Evolutionary conservation across 2,797 vertebrate species (phyloP).

Genomic region (Rhinoraja longicauda): DNA sequence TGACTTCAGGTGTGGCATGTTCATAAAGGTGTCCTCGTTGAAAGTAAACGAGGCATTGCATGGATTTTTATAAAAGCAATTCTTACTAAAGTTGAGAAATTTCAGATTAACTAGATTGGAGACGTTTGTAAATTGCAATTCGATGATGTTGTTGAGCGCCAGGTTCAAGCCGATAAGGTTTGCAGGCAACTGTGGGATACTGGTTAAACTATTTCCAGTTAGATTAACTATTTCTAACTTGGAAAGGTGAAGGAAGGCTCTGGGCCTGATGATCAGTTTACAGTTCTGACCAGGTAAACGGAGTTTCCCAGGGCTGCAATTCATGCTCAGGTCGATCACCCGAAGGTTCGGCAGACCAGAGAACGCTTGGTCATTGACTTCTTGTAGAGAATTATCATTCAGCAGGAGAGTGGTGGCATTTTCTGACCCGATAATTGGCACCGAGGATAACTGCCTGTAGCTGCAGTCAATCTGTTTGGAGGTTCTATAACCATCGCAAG

Average conservation of each 20-base stretch:
- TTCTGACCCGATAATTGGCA: conserved; percentile 56
- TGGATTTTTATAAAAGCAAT: conserved; percentile 73
- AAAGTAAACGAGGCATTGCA: conserved; percentile 59
- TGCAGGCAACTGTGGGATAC: conserved; percentile 62
- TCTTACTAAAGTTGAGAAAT: conserved; percentile 57
- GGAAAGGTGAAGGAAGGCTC: conserved; percentile 57
- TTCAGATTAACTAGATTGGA: conserved; percentile 53
- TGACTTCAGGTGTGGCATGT: conserved; percentile 56
- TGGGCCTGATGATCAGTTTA: conserved; percentile 54
- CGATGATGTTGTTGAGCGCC: conserved; percentile 62
- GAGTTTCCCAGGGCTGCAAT: conserved; percentile 57
- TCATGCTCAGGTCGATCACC: conserved; percentile 60
- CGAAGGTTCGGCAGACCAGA: conserved; percentile 56
- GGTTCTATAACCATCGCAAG: conserved; percentile 60
- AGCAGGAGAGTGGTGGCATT: conserved; percentile 58
- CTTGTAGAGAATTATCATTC: conserved; percentile 55
- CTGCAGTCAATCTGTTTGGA: conserved; percentile 58
- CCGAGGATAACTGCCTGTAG: conserved; percentile 50
- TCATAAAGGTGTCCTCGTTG: conserved; percentile 53
- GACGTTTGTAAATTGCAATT: conserved; percentile 48
- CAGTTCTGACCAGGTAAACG: conserved; percentile 53
- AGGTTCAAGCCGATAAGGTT: conserved; percentile 59
- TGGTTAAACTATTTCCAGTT: conserved; percentile 65
- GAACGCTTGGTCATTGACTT: conserved; percentile 52
- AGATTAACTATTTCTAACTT: conserved; percentile 59